These are phyloP conservation scores for Harpagoxenus sublaevis DNA, from an alignment of 2,888 invertebrate species.

Conservation along the genomic window DNA sequence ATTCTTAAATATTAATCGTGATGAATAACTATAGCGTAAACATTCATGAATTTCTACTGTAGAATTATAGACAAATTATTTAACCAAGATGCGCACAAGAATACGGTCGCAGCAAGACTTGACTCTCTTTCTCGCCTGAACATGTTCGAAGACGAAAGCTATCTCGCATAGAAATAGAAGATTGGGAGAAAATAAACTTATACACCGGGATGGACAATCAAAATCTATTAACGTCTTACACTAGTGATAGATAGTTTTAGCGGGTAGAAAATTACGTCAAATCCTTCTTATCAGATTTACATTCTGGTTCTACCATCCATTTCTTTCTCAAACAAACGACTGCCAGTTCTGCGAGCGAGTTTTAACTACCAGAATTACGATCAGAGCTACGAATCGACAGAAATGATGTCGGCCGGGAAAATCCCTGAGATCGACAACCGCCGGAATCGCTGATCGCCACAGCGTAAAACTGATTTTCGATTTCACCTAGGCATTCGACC, in stretches of 20 bases:
- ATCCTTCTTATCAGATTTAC: constrained; percentile 42
- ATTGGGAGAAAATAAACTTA: neutral
- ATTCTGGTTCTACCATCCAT: constrained; percentile 12
- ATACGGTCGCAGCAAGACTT: too few relatives aligned
- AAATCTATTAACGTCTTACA: neutral
- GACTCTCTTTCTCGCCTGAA: neutral
- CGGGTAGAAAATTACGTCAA: constrained; percentile 21
- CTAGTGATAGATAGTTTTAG: constrained; percentile 23
- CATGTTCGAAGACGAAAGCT: neutral
- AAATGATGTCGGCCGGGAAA: constrained; percentile 25
- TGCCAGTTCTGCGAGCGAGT: constrained; percentile 37
- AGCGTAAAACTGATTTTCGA: constrained; percentile 70
- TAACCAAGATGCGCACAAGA: too few relatives aligned
- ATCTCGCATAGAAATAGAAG: neutral
- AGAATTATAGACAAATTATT: neutral
- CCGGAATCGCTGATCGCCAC: constrained; percentile 23
- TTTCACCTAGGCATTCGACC: constrained; percentile 62
- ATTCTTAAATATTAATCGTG: constrained; percentile 2
- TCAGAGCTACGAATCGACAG: constrained; percentile 34
- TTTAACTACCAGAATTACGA: constrained; percentile 48
- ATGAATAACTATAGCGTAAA: constrained; percentile 14
- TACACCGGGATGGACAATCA: neutral
- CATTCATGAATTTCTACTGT: constrained; percentile 11
- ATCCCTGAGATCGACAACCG: constrained; percentile 43
- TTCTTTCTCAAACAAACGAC: constrained; percentile 28